phyloP scores from a whole-genome alignment of 1,140 invertebrate species.

The Euura saliciscinereae region DNA sequence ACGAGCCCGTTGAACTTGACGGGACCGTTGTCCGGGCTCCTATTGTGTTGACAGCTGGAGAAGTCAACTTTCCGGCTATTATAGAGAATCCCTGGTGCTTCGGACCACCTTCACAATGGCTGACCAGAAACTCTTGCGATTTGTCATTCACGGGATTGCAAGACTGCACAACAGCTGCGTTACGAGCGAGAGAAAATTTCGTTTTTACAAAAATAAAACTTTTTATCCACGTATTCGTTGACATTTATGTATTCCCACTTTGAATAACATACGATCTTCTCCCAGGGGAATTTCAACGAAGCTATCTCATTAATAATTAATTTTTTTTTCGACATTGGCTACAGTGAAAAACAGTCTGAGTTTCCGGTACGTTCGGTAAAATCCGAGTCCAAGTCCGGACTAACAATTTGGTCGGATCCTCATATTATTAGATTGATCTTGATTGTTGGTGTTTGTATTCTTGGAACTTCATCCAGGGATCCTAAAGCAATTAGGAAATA shows the following conservation, averaged over 20 bases:
- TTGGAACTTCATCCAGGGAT: neutral
- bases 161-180: neutral
- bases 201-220: neutral
- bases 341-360: neutral
- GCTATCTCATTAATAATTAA: neutral
- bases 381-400: neutral
- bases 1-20: constrained; percentile 6
- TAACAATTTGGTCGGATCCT: neutral
- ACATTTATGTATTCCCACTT: no score
- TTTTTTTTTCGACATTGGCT: neutral
- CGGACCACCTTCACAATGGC: neutral
- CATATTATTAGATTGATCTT: neutral
- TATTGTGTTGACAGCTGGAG: neutral
- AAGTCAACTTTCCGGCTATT: neutral
- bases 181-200: neutral
- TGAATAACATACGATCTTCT: no score
- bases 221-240: neutral
- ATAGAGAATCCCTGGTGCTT: constrained; percentile 4
- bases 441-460: neutral
- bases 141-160: neutral
- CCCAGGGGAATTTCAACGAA: no score
- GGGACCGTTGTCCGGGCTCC: neutral
- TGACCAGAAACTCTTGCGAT: neutral
- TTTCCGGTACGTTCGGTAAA: neutral
- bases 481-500: neutral